These are phyloP conservation scores for Bhutanitis thaidina DNA, from an alignment of 2,888 invertebrate species.

Conservation along the genomic window DNA sequence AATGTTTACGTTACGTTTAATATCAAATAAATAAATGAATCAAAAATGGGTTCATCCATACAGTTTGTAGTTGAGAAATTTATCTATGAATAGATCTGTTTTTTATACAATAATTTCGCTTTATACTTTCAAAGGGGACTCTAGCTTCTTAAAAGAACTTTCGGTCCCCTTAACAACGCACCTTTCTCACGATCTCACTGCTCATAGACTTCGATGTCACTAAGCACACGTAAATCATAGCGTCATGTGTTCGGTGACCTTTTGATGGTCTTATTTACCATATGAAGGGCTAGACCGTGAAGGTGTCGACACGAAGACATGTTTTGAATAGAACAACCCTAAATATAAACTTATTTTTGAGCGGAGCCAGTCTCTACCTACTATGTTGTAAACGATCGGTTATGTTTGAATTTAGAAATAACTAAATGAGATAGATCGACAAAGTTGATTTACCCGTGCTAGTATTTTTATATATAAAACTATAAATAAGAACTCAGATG, in stretches of 20 bases:
- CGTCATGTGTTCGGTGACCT: constrained; percentile 62
- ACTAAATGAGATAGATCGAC: too few relatives aligned
- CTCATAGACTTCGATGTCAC: constrained; percentile 68
- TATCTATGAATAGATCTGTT: constrained; percentile 13
- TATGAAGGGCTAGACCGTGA: constrained; percentile 73
- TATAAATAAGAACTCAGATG: too few relatives aligned
- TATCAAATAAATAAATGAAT: too few relatives aligned
- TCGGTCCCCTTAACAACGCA: constrained; percentile 47
- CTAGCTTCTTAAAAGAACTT: constrained; percentile 57
- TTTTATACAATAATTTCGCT: constrained; percentile 9
- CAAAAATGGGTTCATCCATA: too few relatives aligned
- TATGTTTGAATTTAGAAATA: neutral
- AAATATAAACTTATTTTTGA: constrained; percentile 15
- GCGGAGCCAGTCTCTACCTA: constrained; percentile 2
- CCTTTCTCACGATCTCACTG: constrained; percentile 71
- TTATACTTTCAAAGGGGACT: neutral
- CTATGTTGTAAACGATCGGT: neutral
- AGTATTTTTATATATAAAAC: too few relatives aligned
- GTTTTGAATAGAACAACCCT: constrained; percentile 40
- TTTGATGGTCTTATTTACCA: constrained; percentile 65
- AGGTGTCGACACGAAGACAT: constrained; percentile 72
- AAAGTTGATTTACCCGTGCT: too few relatives aligned
- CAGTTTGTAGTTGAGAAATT: neutral
- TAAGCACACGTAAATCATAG: constrained; percentile 72
- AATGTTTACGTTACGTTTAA: too few relatives aligned